These are phyloP conservation scores for Nesoenas mayeri DNA, from an alignment of 2,113 vertebrate genomes.

Conservation along the genomic window DNA sequence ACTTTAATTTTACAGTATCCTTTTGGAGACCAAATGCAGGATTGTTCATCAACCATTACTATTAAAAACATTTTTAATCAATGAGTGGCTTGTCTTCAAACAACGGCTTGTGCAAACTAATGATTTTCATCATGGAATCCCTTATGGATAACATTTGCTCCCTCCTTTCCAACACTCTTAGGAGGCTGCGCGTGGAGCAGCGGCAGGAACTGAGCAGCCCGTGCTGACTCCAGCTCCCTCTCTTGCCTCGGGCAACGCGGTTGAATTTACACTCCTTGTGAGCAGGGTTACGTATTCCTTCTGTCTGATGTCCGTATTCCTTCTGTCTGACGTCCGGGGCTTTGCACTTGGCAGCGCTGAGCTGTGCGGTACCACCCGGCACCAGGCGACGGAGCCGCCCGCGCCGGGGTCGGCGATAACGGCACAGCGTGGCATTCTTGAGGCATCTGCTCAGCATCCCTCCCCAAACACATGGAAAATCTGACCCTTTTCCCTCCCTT, in stretches of 20 bases:
- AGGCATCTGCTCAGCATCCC: not conserved
- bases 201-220: not conserved
- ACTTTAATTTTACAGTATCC: not conserved
- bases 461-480: not conserved
- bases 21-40: not conserved
- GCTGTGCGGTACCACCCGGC: not conserved
- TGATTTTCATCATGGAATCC: not conserved
- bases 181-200: not conserved
- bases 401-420: not conserved
- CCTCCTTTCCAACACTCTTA: not conserved
- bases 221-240: not conserved
- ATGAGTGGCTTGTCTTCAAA: not conserved
- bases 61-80: not conserved
- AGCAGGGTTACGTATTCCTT: not conserved
- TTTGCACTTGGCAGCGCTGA: slow-evolving; percentile 14
- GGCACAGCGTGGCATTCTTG: not conserved
- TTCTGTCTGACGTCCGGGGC: not conserved
- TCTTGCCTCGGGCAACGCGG: not conserved
- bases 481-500: not conserved
- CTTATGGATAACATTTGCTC: not conserved
- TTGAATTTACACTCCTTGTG: not conserved
- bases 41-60: not conserved
- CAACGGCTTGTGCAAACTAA: not conserved
- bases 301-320: not conserved
- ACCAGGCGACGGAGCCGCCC: not conserved